Conservation (phyloP, 2,797 vertebrate species). For the Pelobates cultripes region DNA sequence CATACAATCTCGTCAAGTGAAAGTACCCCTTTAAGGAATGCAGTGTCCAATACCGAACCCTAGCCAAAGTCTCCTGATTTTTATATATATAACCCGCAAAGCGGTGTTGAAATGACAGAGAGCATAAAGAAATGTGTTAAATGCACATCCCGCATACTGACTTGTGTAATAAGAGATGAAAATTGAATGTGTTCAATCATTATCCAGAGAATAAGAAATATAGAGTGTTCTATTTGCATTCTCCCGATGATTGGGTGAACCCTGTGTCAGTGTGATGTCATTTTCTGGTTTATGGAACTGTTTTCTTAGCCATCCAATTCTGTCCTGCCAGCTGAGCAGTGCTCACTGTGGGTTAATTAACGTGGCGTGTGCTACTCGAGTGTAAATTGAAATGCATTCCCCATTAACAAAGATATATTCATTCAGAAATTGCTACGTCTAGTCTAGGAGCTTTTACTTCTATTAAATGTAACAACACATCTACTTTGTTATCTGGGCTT, state of each 20-base stretch:
- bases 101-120: no score
- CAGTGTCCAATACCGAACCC: no score
- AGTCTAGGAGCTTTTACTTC: slow-evolving; percentile 29
- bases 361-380: neutral
- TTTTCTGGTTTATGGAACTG: neutral
- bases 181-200: no score
- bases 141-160: no score
- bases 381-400: slow-evolving; percentile 26
- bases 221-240: neutral
- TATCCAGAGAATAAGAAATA: neutral
- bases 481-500: slow-evolving; percentile 17
- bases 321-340: neutral
- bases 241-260: neutral
- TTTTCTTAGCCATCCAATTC: neutral
- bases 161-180: no score
- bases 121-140: no score
- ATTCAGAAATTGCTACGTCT: slow-evolving; percentile 11
- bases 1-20: no score
- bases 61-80: no score
- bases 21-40: no score
- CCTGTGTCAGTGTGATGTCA: slow-evolving; percentile 4
- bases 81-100: no score
- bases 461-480: slow-evolving; percentile 43
- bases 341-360: slow-evolving; percentile 2
- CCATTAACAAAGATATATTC: slow-evolving; percentile 29